A percentile compares a stretch with the other conserved stretches of the same genome.
phyloP scores from a whole-genome alignment of 2,797 vertebrate genomes.

The Macropus fuliginosus region DNA sequence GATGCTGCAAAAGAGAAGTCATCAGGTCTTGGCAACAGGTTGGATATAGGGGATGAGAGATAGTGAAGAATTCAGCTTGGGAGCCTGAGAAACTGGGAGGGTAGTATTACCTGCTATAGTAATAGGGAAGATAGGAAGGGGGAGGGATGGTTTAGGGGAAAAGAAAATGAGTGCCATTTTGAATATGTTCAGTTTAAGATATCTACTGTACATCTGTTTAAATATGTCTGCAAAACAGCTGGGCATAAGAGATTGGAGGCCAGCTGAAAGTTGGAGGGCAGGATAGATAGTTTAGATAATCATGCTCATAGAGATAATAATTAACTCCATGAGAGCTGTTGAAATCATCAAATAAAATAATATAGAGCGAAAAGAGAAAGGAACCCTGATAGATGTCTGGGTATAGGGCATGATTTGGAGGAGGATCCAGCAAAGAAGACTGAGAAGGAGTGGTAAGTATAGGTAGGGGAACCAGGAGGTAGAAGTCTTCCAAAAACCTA shows the following conservation, averaged over 20 bases:
- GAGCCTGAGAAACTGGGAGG: neutral
- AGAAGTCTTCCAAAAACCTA: neutral
- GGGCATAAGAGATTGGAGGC: neutral
- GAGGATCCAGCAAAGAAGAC: neutral
- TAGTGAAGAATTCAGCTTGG: neutral
- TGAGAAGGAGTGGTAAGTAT: neutral
- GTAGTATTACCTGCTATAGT: neutral
- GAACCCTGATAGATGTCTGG: neutral
- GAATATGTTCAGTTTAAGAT: neutral
- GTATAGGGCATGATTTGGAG: neutral
- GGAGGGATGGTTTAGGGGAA: neutral
- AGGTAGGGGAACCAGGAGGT: neutral
- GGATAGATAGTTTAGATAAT: neutral
- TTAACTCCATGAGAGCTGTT: neutral
- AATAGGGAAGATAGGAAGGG: neutral
- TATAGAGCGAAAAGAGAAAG: neutral
- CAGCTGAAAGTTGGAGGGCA: neutral
- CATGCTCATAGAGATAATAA: neutral
- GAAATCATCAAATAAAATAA: neutral
- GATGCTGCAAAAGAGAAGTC: neutral
- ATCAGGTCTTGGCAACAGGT: neutral
- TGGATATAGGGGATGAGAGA: neutral
- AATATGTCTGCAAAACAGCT: neutral
- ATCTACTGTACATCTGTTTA: neutral
- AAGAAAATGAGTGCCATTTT: neutral